Conservation (phyloP, 2,888 invertebrate genomes). For the Scaptomyza reducta region DNA sequence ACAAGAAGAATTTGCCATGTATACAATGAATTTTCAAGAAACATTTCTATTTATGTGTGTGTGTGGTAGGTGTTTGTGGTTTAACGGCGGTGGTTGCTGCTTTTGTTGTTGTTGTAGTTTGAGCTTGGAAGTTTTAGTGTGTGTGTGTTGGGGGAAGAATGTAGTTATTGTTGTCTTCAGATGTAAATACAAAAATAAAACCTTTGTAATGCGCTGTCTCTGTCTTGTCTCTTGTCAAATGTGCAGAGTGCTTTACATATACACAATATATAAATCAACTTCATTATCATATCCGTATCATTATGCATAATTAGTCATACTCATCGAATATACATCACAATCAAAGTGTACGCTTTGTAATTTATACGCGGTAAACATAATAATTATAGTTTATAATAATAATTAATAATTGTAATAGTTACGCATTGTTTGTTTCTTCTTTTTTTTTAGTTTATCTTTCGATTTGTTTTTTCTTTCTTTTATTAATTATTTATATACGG, state of each 20-base stretch:
- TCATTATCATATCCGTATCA: conserved; percentile 78
- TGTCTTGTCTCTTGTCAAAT: conserved; percentile 5
- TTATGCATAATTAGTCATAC: conserved; percentile 70
- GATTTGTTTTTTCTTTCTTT: not conserved
- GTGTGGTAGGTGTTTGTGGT: conserved; percentile 11
- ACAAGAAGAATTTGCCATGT: conserved; percentile 33
- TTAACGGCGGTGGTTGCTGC: conserved; percentile 42
- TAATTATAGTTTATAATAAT: conserved; percentile 61
- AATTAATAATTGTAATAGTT: conserved; percentile 64
- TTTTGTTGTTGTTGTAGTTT: conserved; percentile 12
- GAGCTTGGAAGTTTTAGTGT: conserved; percentile 2
- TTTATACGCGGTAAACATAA: conserved; percentile 63
- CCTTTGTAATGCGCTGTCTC: conserved; percentile 47
- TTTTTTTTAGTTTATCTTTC: not conserved
- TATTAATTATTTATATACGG: conserved; percentile 38
- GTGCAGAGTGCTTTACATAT: conserved; percentile 60
- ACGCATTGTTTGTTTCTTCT: conserved; percentile 33
- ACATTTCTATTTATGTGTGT: conserved; percentile 1
- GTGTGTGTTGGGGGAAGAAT: not conserved
- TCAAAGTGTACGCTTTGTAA: conserved; percentile 78
- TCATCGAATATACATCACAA: conserved; percentile 79
- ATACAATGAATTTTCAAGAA: conserved; percentile 25
- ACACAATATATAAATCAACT: conserved; percentile 75
- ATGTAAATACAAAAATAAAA: conserved; percentile 55
- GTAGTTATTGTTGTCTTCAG: conserved; percentile 14